phyloP scores from a whole-genome alignment of 2,113 vertebrate genomes.

The Gasterosteus aculeatus region DNA sequence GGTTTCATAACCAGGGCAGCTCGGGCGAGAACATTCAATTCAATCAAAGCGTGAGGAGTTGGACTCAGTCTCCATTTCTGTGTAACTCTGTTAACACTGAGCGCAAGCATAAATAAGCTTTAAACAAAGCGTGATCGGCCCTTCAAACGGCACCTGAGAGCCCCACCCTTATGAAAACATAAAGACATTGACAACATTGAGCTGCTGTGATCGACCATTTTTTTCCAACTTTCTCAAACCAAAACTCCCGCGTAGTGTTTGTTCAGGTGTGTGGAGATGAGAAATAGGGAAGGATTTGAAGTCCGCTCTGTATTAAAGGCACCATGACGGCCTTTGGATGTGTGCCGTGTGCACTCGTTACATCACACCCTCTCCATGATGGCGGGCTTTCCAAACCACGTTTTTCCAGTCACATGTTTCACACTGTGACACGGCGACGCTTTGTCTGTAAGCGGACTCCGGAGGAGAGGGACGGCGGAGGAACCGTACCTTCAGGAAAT shows the following conservation, averaged over 20 bases:
- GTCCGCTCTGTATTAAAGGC: too few relatives aligned
- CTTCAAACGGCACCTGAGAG: background rate
- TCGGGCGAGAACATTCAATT: constrained; percentile 1
- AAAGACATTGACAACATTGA: background rate
- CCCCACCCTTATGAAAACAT: background rate
- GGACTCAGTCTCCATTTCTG: background rate
- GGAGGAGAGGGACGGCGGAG: background rate
- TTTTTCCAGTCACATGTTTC: background rate
- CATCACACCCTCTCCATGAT: background rate
- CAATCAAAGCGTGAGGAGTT: background rate
- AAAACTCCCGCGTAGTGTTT: too few relatives aligned
- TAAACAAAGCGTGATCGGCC: background rate
- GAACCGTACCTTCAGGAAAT: constrained; percentile 90
- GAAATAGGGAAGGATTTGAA: background rate
- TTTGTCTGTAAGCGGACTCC: too few relatives aligned
- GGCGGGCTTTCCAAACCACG: background rate
- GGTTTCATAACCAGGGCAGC: background rate
- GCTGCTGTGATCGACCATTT: background rate
- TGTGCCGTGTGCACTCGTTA: background rate
- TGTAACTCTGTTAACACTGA: background rate
- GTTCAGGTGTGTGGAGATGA: background rate
- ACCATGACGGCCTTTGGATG: background rate
- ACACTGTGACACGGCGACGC: background rate
- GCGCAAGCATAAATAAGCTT: background rate
- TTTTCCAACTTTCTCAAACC: background rate